phyloP scores from a whole-genome alignment of 2,113 vertebrate genomes.

The Pteronura brasiliensis region DNA sequence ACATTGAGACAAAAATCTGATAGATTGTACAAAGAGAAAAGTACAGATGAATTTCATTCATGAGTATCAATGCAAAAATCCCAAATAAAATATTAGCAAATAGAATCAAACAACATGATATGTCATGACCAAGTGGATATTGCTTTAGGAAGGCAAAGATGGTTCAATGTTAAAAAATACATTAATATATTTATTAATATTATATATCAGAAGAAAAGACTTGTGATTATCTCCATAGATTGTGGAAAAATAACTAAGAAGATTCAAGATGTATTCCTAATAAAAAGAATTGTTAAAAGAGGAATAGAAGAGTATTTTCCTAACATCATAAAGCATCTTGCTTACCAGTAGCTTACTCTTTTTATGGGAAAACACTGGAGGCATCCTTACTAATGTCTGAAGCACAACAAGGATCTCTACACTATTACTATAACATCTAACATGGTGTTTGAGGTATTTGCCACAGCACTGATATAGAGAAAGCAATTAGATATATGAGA shows the following conservation, averaged over 20 bases:
- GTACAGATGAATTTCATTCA: background rate
- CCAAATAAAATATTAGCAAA: background rate
- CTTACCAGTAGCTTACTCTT: background rate
- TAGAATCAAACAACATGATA: background rate
- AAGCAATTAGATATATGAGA: background rate
- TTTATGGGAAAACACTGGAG: background rate
- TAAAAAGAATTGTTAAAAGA: conserved; percentile 7
- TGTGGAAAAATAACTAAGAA: background rate
- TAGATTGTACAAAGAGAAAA: background rate
- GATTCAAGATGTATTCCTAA: background rate
- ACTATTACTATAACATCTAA: background rate
- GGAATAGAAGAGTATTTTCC: background rate
- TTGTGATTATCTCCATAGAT: background rate
- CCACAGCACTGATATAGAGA: background rate
- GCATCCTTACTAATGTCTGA: background rate
- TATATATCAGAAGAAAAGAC: background rate
- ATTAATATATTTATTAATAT: conserved; percentile 1
- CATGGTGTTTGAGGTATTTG: background rate
- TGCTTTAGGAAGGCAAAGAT: background rate
- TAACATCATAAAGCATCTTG: background rate
- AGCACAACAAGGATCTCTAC: background rate
- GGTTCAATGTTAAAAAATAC: background rate
- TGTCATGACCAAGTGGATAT: background rate
- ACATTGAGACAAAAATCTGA: background rate
- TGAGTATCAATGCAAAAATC: conserved; percentile 2